Base-by-base conservation (phyloP, 2,888 invertebrate genomes). In the Sympetrum striolatum region DNA sequence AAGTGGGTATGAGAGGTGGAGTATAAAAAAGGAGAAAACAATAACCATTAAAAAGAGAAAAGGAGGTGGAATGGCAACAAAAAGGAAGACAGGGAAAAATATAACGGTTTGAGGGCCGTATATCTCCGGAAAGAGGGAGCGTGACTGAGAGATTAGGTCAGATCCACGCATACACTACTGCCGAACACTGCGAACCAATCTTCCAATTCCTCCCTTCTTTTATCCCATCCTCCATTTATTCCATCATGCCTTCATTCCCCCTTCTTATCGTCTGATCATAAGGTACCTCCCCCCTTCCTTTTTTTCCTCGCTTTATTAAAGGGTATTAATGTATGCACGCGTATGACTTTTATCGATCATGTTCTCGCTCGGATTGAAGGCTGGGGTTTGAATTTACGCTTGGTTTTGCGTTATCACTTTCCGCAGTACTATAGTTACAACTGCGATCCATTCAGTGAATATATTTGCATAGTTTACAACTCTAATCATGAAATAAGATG, bases 101-200 rank as follows among this genome's bases (percentile, higher is more conserved):
- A 60, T 86, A 86, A 86, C 86, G 58, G 86, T 86, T 86, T 60
- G 60, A 60, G 60, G 60, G 86, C 58, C 86, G 86, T 86, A 86
- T 86, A 86, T 86, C 86, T 86, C 60, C 60, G 35, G 82, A 82
- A 58, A 37, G 86, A 86, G 60, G 60, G 86, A 86, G 86, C 86
- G 86, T 86, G 86, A 86, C 86, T 60, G 86, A 60, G 39, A 86
- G 86, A 86, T 86, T 86, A 86, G 86, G 86, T 86, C 86, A 86
- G 86, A 86, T 86, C 86, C 86, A 86, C 86, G 86, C 86, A 60
- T 60, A 86, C 60, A 60, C 35, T 22, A n/a, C 60, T 64, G 86
- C 86, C 86, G 86, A 86, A 86, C 86, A 37, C 86, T 86, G 86
- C 60, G 64, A 86, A 60, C 86, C 86, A 60, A 86, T 60, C 86